These are phyloP conservation scores for Acropternis orthonyx DNA, from an alignment of 2,797 vertebrate species.

Conservation along the genomic window DNA sequence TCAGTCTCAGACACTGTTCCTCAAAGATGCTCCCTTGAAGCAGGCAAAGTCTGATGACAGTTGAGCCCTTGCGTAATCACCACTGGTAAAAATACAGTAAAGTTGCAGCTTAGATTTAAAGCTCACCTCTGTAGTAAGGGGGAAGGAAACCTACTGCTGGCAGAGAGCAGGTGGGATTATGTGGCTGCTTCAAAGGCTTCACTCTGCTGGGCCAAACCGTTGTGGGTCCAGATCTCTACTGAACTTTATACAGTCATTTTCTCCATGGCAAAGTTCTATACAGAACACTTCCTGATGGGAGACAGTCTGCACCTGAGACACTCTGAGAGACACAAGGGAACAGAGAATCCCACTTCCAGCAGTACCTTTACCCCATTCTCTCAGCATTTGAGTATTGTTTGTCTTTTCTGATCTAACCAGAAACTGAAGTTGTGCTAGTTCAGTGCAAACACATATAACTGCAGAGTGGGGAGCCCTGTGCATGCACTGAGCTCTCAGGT, in stretches of 20 bases:
- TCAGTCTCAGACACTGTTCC: not conserved
- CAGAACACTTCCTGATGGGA: not conserved
- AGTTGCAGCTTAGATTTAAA: not conserved
- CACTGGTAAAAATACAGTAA: not conserved
- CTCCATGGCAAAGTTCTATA: not conserved
- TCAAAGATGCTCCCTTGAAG: conserved; percentile 11
- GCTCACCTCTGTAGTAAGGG: not conserved
- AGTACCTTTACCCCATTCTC: not conserved
- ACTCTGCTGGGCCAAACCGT: not conserved
- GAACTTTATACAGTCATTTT: not conserved
- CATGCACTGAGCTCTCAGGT: not conserved
- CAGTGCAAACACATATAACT: not conserved
- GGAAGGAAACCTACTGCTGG: not conserved
- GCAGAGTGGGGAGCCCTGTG: not conserved
- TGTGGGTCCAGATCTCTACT: not conserved
- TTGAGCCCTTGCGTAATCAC: not conserved
- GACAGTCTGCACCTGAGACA: not conserved
- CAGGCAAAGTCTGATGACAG: not conserved
- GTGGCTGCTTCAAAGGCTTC: not conserved
- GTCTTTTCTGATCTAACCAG: not conserved
- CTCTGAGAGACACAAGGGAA: not conserved
- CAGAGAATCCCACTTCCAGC: not conserved
- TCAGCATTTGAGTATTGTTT: not conserved
- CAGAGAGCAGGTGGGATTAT: not conserved
- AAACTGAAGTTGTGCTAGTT: not conserved